These are phyloP conservation scores for Anthonomus grandis DNA, from an alignment of 1,140 invertebrate genomes.

Conservation along the genomic window DNA sequence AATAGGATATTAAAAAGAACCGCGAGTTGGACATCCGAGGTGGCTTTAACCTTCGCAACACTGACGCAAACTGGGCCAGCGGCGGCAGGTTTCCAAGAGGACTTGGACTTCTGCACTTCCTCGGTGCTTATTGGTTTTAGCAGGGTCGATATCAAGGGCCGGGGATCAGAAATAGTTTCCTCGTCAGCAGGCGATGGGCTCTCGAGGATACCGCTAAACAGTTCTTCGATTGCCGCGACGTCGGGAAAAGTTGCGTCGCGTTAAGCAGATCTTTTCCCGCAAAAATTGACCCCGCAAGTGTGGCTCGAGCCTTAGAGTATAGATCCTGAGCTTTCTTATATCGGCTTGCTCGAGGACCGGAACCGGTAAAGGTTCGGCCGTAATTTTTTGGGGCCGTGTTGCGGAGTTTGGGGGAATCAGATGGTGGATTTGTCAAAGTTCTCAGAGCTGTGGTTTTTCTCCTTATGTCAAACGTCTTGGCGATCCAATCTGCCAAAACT, in stretches of 20 bases:
- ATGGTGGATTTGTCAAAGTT: neutral
- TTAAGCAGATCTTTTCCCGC: neutral
- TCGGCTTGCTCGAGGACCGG: neutral
- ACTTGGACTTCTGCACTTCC: neutral
- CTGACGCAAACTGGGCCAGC: no score
- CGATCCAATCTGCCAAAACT: neutral
- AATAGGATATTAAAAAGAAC: no score
- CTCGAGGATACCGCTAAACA: slow-evolving; percentile 3
- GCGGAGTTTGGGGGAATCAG: neutral
- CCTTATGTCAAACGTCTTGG: neutral
- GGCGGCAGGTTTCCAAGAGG: neutral
- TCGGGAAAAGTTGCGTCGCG: no score
- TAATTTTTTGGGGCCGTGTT: neutral
- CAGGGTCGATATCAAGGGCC: no score
- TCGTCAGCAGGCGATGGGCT: neutral
- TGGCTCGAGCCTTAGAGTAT: neutral
- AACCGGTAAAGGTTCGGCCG: neutral
- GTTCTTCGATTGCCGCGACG: neutral
- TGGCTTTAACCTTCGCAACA: no score
- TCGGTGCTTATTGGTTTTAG: no score
- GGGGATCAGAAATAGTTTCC: neutral
- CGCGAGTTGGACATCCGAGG: no score
- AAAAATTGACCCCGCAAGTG: neutral
- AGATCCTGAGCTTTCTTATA: neutral
- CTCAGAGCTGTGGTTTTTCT: neutral